These are phyloP conservation scores for Eupeodes latifasciatus DNA, from an alignment of 2,888 invertebrate species.

Conservation along the genomic window DNA sequence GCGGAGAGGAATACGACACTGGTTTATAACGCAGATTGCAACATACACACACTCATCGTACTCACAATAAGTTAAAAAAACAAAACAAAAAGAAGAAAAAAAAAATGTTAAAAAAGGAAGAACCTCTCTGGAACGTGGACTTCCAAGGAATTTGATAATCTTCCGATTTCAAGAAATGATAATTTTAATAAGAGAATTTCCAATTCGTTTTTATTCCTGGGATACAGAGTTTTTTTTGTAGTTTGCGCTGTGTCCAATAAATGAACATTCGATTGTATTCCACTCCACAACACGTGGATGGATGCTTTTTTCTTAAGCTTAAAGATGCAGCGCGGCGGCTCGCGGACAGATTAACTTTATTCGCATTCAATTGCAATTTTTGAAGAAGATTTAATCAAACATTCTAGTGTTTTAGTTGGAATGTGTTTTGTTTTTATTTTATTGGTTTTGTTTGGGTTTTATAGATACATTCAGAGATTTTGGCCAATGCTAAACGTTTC, in stretches of 20 bases:
- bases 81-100: conserved; percentile 17
- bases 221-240: background rate
- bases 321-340: background rate
- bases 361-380: conserved; percentile 22
- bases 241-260: conserved; percentile 46
- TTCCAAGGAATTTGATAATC: conserved; percentile 76
- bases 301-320: conserved; percentile 6
- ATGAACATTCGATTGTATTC: conserved; percentile 46
- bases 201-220: conserved; percentile 61
- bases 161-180: conserved; percentile 77
- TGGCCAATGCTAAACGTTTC: background rate
- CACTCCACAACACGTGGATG: conserved; percentile 20
- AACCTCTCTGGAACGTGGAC: conserved; percentile 62
- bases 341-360: conserved; percentile 15
- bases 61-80: conserved; percentile 33
- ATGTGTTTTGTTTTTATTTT: background rate
- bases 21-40: conserved; percentile 66
- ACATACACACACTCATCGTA: conserved; percentile 23
- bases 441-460: background rate
- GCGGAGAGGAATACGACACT: conserved; percentile 26
- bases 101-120: conserved; percentile 2
- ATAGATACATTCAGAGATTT: background rate
- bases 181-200: conserved; percentile 78
- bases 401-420: conserved; percentile 5
- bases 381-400: conserved; percentile 6